Evolutionary conservation across 2,113 vertebrate species (phyloP), one percentile per base, ranked within the genome.

Genomic region (Sceloporus tristichus): DNA sequence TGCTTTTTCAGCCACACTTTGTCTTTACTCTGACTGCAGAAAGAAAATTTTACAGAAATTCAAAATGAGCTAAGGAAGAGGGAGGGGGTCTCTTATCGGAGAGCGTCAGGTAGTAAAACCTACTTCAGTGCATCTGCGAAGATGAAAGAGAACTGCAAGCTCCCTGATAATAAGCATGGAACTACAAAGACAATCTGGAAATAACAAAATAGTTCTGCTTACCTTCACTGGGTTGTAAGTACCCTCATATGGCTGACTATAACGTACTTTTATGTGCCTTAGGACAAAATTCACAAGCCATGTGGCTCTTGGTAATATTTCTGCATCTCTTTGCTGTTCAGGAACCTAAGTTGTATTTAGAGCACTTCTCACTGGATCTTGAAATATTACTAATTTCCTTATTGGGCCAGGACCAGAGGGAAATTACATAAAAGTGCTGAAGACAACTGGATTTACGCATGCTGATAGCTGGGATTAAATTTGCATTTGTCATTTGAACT

Each of bases 401-500:
- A 86, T 90, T 93, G 81, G 89, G 75, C 91, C 81, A 92, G 66
- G 88, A 88, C 83, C 89, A 91, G 56, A 79, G 94, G 87, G 94
- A 93, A 85, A 90, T 79, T 92, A 59, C 92, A 95, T 93, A 94
- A 92, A 87, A 13, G 2, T 90, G 73, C 66, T 91, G 85, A 95
- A 90, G 84, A 71, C 75, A 92, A 79, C 62, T 79, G 40, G 59
- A 92, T 90, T 92, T 90, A 65, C 9, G 4, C 62, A 38, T 74
- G 42, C 87, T 91, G 85, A 90, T 94, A 89, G 89, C 79, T 86
- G 92, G 92, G 92, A 94, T 95, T 95, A 95, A 95, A 95, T 95
- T 95, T 91, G 88, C 92, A 90, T 92, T 95, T 91, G 92, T 95
- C 84, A 66, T 88, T 66, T 91, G 94, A 82, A 84, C 89, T 94